Evolutionary conservation across 1,140 invertebrate species (phyloP).

Genomic region (Megalopta genalis): DNA sequence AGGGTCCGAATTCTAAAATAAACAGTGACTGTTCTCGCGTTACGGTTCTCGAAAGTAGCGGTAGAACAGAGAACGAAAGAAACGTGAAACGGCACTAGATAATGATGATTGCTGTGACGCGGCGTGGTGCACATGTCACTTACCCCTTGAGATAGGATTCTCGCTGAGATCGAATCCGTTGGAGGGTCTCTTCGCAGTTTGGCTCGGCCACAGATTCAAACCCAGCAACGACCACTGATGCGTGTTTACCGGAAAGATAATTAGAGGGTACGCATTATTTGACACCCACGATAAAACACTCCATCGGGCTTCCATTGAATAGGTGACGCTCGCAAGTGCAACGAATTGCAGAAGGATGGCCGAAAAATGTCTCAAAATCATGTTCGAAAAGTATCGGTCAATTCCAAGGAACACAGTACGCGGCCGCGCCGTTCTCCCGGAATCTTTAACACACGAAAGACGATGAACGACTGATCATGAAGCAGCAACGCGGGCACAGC

Average conservation of each 20-base stretch:
- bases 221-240: constrained; percentile 53
- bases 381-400: neutral
- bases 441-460: constrained; percentile 30
- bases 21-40: too few relatives aligned
- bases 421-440: neutral
- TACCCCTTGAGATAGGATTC: constrained; percentile 49
- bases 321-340: neutral
- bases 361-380: constrained; percentile 1
- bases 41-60: too few relatives aligned
- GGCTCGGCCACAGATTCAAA: constrained; percentile 39
- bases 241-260: constrained; percentile 40
- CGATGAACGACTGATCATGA: constrained; percentile 36
- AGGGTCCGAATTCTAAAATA: too few relatives aligned
- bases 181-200: neutral
- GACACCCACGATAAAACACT: constrained; percentile 9
- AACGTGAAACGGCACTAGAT: too few relatives aligned
- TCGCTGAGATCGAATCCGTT: constrained; percentile 6
- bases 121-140: constrained; percentile 1
- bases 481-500: constrained; percentile 16
- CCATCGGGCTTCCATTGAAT: neutral
- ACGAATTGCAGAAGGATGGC: neutral
- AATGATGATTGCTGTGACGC: too few relatives aligned
- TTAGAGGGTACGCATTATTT: constrained; percentile 25
- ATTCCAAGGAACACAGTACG: neutral
- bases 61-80: too few relatives aligned